Percentiles rank a stretch among this genome's conserved stretches.
Conservation (phyloP, 2,888 invertebrate genomes). For the Tenthredo distinguenda region DNA sequence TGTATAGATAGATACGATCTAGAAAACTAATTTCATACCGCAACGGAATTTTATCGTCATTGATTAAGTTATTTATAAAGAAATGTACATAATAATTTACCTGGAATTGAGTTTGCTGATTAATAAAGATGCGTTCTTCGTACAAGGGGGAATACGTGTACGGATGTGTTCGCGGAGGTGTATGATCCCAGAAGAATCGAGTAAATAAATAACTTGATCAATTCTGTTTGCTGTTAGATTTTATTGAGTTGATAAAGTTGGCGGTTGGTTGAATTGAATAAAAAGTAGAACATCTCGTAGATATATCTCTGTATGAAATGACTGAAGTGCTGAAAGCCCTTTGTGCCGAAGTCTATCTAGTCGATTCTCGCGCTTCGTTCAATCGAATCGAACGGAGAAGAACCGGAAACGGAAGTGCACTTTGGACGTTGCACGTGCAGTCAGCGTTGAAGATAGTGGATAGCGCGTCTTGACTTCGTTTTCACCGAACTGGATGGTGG, state of each 20-base stretch:
- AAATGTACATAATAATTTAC: background rate
- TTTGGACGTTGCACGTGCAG: conserved; percentile 36
- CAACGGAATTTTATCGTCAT: background rate
- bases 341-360: conserved; percentile 14
- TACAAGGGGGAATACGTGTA: background rate
- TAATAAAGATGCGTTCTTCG: background rate
- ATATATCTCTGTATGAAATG: background rate
- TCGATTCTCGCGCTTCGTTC: conserved; percentile 26
- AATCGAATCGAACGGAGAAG: conserved; percentile 11
- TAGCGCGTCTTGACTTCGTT: conserved; percentile 36
- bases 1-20: background rate
- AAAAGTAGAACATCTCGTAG: background rate
- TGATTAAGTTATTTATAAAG: background rate
- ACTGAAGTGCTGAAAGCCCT: conserved; percentile 27
- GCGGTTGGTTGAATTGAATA: conserved; percentile 4
- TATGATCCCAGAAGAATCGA: background rate
- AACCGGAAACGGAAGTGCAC: conserved; percentile 45
- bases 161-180: background rate
- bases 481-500: background rate
- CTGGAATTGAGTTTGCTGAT: background rate
- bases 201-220: background rate
- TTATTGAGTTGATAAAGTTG: conserved; percentile 3
- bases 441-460: conserved; percentile 16
- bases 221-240: background rate
- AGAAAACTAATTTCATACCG: background rate